Conservation (phyloP, 2,797 vertebrate species). For the Spea hammondii region DNA sequence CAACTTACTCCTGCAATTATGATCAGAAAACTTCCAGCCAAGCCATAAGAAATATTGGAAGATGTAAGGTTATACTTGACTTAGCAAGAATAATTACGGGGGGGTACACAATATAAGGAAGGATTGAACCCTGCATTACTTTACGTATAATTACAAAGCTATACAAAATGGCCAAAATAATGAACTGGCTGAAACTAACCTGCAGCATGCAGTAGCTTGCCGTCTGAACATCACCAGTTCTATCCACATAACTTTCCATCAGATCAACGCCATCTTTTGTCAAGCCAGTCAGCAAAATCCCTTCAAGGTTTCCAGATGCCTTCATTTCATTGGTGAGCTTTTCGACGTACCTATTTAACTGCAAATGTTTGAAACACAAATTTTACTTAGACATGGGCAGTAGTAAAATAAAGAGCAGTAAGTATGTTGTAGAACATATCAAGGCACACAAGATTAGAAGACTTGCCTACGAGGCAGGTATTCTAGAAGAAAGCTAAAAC, state of each 20-base stretch:
- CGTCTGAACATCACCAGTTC: constrained; percentile 97
- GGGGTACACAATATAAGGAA: not conserved
- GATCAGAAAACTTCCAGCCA: no score
- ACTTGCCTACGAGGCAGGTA: no score
- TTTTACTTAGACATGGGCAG: no score
- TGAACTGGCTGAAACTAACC: constrained; percentile 65
- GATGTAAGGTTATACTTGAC: no score
- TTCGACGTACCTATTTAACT: constrained; percentile 94
- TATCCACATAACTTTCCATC: constrained; percentile 96
- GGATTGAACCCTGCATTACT: not conserved
- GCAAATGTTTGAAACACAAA: constrained; percentile 30
- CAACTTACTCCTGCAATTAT: no score
- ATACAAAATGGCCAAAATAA: not conserved
- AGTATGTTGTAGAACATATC: no score
- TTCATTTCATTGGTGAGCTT: constrained; percentile 96
- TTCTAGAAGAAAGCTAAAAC: no score
- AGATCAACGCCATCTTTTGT: constrained; percentile 97
- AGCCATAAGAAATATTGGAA: no score
- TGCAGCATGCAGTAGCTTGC: constrained; percentile 98
- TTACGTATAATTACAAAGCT: not conserved
- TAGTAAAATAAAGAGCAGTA: no score
- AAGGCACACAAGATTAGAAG: no score
- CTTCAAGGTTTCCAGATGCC: constrained; percentile 93
- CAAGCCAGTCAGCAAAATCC: constrained; percentile 90
- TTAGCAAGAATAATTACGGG: no score